Evolutionary conservation across 2,888 invertebrate species (phyloP), one percentile per base, ranked within the genome.

Genomic region (Muschampia plurimacula): DNA sequence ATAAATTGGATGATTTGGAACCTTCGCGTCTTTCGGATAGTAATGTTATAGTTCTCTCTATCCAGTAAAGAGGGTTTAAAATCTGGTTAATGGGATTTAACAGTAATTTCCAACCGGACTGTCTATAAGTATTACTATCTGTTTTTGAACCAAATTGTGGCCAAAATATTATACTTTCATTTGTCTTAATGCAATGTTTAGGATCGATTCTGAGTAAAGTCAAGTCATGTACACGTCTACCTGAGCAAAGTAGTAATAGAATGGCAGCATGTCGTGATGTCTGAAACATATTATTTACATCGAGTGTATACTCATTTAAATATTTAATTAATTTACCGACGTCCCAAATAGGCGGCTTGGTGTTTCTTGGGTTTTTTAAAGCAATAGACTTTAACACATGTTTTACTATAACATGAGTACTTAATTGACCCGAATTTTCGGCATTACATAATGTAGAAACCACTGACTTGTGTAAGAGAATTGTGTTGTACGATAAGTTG

Each of bases 401-500:
- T 46, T 76, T 76, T 4, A 73, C 68, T 4, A 77, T 59, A 9
- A 67, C 62, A 49, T 77, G 68, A 32, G 72, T 69, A 59, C 74
- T 74, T n/a, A 77, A 59, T 10, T 62, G 69, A 15, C 66, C 52
- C 8, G 67, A 52, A 3, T 9, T 12, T 2, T 76, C 68, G 3
- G 69, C 41, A 36, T 75, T 74, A 66, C 77, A 76, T 8, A 77
- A 64, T 3, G 78, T 78, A 4, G 78, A 69, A 2, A 78, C 67
- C 0, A 74, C 75, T n/a, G 76, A 77, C 57, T 78, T 78, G 46
- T 77, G 72, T 10, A 77, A 15, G n/a, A 78, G 36, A 28, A 77
- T 74, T 9, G 77, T 77, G n/a, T 69, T 77, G 13, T 77, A 75
- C 10, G 76, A 72, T 46, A 77, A 67, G 13, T 75, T 77, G 36